Conservation (phyloP, 2,888 invertebrate genomes). For the Parnassius orleans region DNA sequence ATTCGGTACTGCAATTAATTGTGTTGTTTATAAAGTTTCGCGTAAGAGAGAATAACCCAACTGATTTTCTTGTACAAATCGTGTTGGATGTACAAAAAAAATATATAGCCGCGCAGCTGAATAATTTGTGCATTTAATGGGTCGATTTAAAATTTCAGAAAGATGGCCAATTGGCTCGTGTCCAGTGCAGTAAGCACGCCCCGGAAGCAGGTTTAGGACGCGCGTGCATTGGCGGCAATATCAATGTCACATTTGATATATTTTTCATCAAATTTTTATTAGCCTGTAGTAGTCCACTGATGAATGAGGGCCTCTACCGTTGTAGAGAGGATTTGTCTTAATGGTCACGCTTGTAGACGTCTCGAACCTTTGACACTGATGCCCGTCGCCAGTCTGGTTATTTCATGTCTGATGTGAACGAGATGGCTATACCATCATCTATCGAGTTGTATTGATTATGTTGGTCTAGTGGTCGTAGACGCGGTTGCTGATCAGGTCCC, state of each 20-base stretch:
- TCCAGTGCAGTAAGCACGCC: slow-evolving; percentile 58
- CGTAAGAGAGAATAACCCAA: slow-evolving; percentile 35
- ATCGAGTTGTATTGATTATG: too few relatives aligned
- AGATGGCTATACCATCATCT: too few relatives aligned
- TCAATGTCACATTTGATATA: slow-evolving; percentile 35
- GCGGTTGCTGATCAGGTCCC: too few relatives aligned
- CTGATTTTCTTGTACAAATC: slow-evolving; percentile 45
- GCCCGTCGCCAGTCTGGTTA: too few relatives aligned
- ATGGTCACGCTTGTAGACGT: too few relatives aligned
- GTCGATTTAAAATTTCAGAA: slow-evolving; percentile 45
- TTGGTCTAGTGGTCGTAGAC: too few relatives aligned
- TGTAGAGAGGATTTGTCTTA: too few relatives aligned
- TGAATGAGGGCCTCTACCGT: too few relatives aligned
- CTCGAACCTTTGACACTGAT: too few relatives aligned
- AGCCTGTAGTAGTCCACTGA: too few relatives aligned
- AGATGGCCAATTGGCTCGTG: slow-evolving; percentile 62
- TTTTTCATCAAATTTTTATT: too few relatives aligned
- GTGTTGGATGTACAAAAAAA: slow-evolving; percentile 48
- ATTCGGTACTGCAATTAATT: slow-evolving; percentile 40
- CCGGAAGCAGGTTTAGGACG: slow-evolving; percentile 59
- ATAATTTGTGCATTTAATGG: slow-evolving; percentile 60
- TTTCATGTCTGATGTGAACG: too few relatives aligned
- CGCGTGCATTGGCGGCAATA: slow-evolving; percentile 40
- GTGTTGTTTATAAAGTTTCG: slow-evolving; percentile 43
- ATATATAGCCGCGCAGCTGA: slow-evolving; percentile 46